These are phyloP conservation scores for Syngnathus rostellatus DNA, from an alignment of 2,797 vertebrate genomes.

Conservation along the genomic window DNA sequence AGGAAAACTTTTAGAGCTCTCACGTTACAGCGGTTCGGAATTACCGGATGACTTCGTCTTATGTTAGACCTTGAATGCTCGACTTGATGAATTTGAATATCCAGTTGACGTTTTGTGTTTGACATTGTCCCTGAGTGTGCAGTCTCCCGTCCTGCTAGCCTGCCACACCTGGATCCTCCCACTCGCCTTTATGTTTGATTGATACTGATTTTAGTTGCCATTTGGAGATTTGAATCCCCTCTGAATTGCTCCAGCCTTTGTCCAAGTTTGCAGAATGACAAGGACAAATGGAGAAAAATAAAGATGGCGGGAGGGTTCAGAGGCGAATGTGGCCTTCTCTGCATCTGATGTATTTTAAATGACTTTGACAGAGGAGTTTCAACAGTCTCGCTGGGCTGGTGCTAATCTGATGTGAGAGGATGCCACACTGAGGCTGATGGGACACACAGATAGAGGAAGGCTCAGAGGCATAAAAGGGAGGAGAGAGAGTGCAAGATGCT, in stretches of 20 bases:
- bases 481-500: constrained; percentile 45
- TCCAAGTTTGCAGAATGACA: constrained; percentile 54
- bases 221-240: constrained; percentile 49
- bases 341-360: constrained; percentile 67
- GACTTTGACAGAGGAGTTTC: constrained; percentile 73
- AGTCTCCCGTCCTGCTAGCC: constrained; percentile 36
- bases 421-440: constrained; percentile 66
- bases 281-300: constrained; percentile 51
- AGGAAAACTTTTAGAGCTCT: too few relatives aligned
- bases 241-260: constrained; percentile 42
- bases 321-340: constrained; percentile 32
- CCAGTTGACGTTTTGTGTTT: constrained; percentile 37
- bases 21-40: background rate
- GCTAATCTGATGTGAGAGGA: constrained; percentile 74
- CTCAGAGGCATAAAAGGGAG: constrained; percentile 28
- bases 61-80: background rate
- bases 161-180: constrained; percentile 51
- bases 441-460: constrained; percentile 54
- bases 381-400: constrained; percentile 63
- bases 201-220: constrained; percentile 61
- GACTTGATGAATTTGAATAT: constrained; percentile 1
- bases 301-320: constrained; percentile 44
- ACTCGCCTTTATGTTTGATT: constrained; percentile 51
- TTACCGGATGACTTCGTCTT: background rate
- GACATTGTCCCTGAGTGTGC: constrained; percentile 17